A percentile compares a stretch with the other conserved stretches of the same genome.
Conservation (phyloP, 2,797 vertebrate genomes). For the Cyprinodon diabolis region DNA sequence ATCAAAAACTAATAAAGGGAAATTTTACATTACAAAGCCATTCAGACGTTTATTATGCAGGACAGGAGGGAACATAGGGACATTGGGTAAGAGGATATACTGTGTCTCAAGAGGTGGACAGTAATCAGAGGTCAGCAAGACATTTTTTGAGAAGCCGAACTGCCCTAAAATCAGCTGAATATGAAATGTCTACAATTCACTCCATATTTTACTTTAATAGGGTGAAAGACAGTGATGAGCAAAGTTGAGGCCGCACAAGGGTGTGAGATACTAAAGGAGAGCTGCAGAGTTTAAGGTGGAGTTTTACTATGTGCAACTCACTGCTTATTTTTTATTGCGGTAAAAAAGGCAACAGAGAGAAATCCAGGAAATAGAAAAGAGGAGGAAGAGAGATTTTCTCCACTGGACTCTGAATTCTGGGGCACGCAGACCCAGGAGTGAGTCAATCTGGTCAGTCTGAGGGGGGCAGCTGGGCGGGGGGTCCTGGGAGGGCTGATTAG, state of each 20-base stretch:
- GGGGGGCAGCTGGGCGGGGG: conserved; percentile 73
- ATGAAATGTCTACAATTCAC: conserved; percentile 76
- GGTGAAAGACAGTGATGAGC: conserved; percentile 58
- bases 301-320: conserved; percentile 66
- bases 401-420: conserved; percentile 80
- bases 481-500: conserved; percentile 86
- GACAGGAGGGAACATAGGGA: conserved; percentile 24
- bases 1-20: conserved; percentile 29
- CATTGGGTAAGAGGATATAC: conserved; percentile 42
- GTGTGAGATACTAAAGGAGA: conserved; percentile 55
- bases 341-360: conserved; percentile 55
- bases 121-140: conserved; percentile 61
- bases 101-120: conserved; percentile 51
- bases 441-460: conserved; percentile 79
- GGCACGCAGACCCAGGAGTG: conserved; percentile 81
- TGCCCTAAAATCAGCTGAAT: conserved; percentile 73
- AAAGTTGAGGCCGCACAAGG: conserved; percentile 45
- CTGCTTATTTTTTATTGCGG: conserved; percentile 57
- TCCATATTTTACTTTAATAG: conserved; percentile 79
- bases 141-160: conserved; percentile 44
- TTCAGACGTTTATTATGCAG: neutral
- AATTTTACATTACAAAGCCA: conserved; percentile 36
- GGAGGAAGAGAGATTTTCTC: conserved; percentile 76
- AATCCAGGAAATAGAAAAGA: conserved; percentile 42
- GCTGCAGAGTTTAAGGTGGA: conserved; percentile 61